Base-by-base conservation (phyloP, 2,888 invertebrate species). In the Drosophila picticornis region DNA sequence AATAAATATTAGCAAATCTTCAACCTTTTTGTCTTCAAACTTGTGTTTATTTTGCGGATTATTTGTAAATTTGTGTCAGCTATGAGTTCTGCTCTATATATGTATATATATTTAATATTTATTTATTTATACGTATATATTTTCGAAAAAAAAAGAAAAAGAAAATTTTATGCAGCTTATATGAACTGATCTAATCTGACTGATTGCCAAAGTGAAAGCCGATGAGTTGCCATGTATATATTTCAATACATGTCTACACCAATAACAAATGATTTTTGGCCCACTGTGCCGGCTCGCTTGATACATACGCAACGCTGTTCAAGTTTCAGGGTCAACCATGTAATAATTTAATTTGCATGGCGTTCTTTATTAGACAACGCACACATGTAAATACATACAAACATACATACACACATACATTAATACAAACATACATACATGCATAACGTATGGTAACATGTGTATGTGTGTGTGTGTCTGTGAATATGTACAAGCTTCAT, bases 291-390 rank as follows among this genome's bases (percentile, higher is more conserved):
- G n/a, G 55, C n/a, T 29, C 34, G 61, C 62, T 59, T 56, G 46
- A 55, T 38, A 62, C 50, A 68, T 46, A 53, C 72, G 57, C 73
- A 51, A 38, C 65, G 68, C 63, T 74, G 65, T 50, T 52, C 72
- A 69, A 75, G 65, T 82, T 89, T 89, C 84, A 85, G 72, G 84
- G 84, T 87, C 90, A 89, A 66, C 72, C 75, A 70, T 85, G 84
- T 89, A 85, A 85, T 85, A 85, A 84, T 81, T 89, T 74, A 80
- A 87, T 87, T 89, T 87, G 79, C 72, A 55, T 80, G 55, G 55
- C 62, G 66, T 73, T 84, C 72, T 77, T 82, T 80, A 69, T 72
- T 71, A 43, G 27, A 62, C 46, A 59, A 59, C 51, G 38, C 31
- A 29, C 27, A 56, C 10, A 59, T 7, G 10, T 6, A 10, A 31